phyloP scores from a whole-genome alignment of 2,797 vertebrate genomes.

The Knipowitschia caucasica region DNA sequence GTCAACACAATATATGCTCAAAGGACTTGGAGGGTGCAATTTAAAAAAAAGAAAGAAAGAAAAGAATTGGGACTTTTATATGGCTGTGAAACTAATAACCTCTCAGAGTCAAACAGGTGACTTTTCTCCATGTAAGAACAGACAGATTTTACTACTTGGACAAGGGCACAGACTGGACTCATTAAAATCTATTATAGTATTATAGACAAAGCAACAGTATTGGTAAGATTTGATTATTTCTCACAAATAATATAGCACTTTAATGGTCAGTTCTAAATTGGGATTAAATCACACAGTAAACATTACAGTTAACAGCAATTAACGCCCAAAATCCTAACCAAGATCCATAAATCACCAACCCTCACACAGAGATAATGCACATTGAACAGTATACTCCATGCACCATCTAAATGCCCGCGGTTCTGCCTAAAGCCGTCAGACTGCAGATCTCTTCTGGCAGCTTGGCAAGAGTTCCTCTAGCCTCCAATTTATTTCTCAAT shows the following conservation, averaged over 20 bases:
- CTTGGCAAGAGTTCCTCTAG: no score
- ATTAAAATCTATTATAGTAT: no score
- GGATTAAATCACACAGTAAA: no score
- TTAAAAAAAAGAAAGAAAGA: background rate
- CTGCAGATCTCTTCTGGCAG: background rate
- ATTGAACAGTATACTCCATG: background rate
- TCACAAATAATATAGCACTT: no score
- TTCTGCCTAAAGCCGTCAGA: background rate
- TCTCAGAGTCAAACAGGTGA: slow-evolving; percentile 2
- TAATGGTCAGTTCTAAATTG: no score
- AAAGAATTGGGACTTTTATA: background rate
- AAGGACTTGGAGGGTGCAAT: background rate
- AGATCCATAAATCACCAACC: no score
- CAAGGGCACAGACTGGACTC: background rate
- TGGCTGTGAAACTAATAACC: background rate
- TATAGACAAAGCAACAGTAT: no score
- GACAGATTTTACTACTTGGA: background rate
- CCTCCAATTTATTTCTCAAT: background rate
- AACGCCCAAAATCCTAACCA: no score
- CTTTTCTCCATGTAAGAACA: background rate
- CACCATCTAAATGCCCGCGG: background rate
- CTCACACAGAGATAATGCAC: background rate
- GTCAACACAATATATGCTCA: slow-evolving; percentile 13
- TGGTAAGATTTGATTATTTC: no score
- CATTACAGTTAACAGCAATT: no score